phyloP scores from a whole-genome alignment of 2,888 invertebrate genomes.

The Brenthis ino region DNA sequence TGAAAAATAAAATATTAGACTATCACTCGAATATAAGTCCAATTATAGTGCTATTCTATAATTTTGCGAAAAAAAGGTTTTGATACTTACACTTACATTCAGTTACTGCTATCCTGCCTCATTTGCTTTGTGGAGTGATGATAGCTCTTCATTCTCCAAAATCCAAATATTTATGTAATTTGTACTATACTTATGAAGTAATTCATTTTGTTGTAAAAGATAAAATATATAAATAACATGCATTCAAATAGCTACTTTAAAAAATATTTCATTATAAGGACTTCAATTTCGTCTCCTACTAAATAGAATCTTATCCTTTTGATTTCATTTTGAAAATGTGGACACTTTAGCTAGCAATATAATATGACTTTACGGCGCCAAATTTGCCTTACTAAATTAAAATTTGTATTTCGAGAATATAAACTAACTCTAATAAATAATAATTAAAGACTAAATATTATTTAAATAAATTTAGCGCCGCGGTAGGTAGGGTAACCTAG shows the following conservation, averaged over 20 bases:
- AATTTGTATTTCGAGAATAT: conserved; percentile 41
- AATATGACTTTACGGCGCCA: conserved; percentile 55
- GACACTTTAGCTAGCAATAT: conserved; percentile 23
- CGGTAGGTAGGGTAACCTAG: conserved; percentile 66
- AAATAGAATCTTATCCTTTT: conserved; percentile 20
- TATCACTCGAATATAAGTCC: conserved; percentile 68
- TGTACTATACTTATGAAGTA: conserved; percentile 41
- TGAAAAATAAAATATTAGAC: conserved; percentile 57
- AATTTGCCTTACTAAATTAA: conserved; percentile 50
- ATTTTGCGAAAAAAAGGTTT: conserved; percentile 27
- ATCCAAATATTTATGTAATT: conserved; percentile 39
- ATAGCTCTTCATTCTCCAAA: conserved; percentile 36
- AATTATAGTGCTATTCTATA: conserved; percentile 25
- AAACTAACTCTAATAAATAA: conserved; percentile 44
- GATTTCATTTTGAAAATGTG: conserved; percentile 27
- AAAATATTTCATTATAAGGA: conserved; percentile 10
- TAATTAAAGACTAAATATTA: conserved; percentile 42
- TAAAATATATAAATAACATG: conserved; percentile 34
- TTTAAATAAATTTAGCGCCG: conserved; percentile 63
- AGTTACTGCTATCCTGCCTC: conserved; percentile 38
- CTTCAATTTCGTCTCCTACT: conserved; percentile 24
- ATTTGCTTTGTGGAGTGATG: conserved; percentile 31
- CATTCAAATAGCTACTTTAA: conserved; percentile 32
- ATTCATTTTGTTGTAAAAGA: conserved; percentile 22
- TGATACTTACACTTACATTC: conserved; percentile 41